These are phyloP conservation scores for Nothobranchius kuhntae DNA, from an alignment of 2,113 vertebrate genomes.

Conservation along the genomic window DNA sequence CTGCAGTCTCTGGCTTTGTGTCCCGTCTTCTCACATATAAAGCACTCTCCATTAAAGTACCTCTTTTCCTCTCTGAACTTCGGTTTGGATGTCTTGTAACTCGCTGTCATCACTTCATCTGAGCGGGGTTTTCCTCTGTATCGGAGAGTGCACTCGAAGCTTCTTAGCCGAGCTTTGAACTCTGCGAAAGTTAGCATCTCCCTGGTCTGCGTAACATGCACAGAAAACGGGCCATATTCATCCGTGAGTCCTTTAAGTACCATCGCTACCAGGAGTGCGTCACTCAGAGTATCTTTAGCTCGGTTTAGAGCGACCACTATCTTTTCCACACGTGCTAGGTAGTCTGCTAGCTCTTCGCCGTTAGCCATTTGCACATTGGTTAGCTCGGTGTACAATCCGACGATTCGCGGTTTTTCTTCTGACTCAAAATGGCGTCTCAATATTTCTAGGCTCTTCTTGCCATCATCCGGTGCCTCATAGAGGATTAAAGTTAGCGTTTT, in stretches of 20 bases:
- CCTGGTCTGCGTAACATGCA: not conserved
- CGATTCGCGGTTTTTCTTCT: not conserved
- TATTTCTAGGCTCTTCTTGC: not conserved
- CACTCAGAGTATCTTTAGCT: not conserved
- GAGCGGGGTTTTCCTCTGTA: not conserved
- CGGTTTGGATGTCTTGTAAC: not conserved
- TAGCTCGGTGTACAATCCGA: not conserved
- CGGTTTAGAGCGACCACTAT: not conserved
- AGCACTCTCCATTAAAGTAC: not conserved
- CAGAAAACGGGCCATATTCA: not conserved
- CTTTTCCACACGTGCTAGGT: slow-evolving; percentile 2
- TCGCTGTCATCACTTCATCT: not conserved
- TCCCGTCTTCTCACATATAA: not conserved
- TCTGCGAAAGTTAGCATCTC: not conserved
- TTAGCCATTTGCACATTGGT: slow-evolving; percentile 10
- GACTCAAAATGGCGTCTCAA: not conserved
- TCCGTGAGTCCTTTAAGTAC: not conserved
- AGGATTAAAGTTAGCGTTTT: not conserved
- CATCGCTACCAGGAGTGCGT: not conserved
- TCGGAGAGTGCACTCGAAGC: not conserved
- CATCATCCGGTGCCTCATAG: not conserved
- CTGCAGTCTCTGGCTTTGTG: slow-evolving; percentile 72
- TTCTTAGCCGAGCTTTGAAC: not conserved
- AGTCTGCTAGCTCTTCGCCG: slow-evolving; percentile 15
- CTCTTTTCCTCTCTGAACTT: not conserved